Base-by-base conservation (phyloP, 2,797 vertebrate genomes). In the Sebastes iracundus region DNA sequence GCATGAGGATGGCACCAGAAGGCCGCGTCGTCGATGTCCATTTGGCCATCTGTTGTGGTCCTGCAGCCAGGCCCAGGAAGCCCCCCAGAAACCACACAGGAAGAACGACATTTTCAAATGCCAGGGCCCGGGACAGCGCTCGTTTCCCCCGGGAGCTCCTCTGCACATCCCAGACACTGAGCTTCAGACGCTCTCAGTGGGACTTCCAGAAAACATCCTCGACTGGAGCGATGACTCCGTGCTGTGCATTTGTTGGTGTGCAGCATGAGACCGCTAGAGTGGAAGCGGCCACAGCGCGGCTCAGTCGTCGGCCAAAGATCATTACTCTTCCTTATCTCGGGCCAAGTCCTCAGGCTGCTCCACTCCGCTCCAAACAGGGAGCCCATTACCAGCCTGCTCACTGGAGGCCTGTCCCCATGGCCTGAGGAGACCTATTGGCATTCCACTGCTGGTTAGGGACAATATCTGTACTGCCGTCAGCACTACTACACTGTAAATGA, bases 1-100 rank as follows among this genome's bases (percentile, higher is more conserved):
- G 90, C 89, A 84, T 88, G 91, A 91, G 90, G 92, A 95, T 92
- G 89, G 86, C 90, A 95, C 91, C 95, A 96, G 95, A 95, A 94
- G 93, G 95, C 90, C 60, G 53, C 72, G 82, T 90, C 73, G 83
- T 93, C 94, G 92, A 92, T 92, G 93, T 96, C 95, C 95, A 95
- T 92, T 93, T 90, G 90, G 88, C 95, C 95, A 95, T 96, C 95
- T 96, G 95, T 90, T 89, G 79, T 74, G 23, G 69, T 87, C 77
- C 84, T 85, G 79, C 85, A 83, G 84, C 90, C 84, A 77, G 83
- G 76, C 90, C 92, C 93, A 93, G 88, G 86, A 93, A 91, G 86
- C 70, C 83, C 86, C 85, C 82, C 74, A 79, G 70, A 89, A 92
- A 88, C 84, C 90, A 86, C 77, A 91, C 82, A 91, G 81, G 82